Evolutionary conservation across 2,113 vertebrate genomes (phyloP), one percentile per base, ranked within the genome.

Genomic region (Gopherus flavomarginatus): DNA sequence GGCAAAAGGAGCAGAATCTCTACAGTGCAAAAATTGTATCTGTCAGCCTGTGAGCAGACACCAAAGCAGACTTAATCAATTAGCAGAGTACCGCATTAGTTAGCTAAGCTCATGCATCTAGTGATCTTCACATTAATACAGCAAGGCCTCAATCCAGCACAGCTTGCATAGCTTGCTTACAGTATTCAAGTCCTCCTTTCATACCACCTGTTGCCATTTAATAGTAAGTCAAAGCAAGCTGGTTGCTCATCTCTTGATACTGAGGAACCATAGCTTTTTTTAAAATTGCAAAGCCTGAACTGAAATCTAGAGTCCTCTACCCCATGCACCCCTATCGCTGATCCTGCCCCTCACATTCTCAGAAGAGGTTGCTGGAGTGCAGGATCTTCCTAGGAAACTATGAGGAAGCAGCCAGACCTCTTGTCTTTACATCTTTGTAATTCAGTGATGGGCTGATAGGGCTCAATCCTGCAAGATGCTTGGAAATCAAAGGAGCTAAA

Each of bases 391-490:
- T 6, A 31, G 42, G 49, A 83, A 50, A 59, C 17, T 6, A 72
- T 12, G 26, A 65, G 84, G n/a, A 94, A 17, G 11, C 80, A 57
- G 10, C 31, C 65, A 69, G 35, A n/a, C 8, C 16, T 69, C 35
- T n/a, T 69, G 16, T 69, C 65, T 27, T 94, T 90, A 12, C n/a
- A 31, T 83, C 38, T 21, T 52, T 1, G 0, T 42, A 16, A 26
- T 57, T 85, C 10, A 0, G 5, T 77, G 83, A 27, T 3, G 13
- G 17, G 3, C 4, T 84, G 54, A 19, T 50, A 82, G 59, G 24
- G 2, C 27, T 88, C 0, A 0, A 4, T 90, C 44, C n/a, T 57
- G 42, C 26, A 86, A 49, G 6, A 21, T 1, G 6, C 0, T 79
- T 91, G 9, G 16, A 52, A 83, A 11, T 0, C 62, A 35, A 4